Evolutionary conservation across 2,797 vertebrate species (phyloP), one percentile per base, ranked within the genome.

Genomic region (Anniella stebbinsi): DNA sequence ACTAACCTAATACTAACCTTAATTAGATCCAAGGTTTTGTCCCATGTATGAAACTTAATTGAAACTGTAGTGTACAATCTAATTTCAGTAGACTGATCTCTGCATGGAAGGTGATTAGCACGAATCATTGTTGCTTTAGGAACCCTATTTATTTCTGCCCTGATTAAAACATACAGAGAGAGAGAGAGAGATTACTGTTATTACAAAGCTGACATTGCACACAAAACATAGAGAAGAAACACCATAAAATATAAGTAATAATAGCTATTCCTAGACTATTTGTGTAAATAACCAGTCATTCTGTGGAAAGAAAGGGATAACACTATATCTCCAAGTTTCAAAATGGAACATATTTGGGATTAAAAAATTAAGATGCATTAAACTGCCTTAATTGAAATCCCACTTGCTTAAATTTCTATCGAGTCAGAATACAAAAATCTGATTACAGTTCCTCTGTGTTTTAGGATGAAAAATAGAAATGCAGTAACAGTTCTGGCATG

Each of bases 381-480:
- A 82, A 76, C 28, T 66, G n/a, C 45, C 25, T 88, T 93, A 88
- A 91, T 84, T 93, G 25, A 88, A 89, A 92, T 84, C 12, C 23
- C 67, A 1, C n/a, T 88, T 69, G 15, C 48, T 21, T 60, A 69
- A 48, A 3, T 90, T 89, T 41, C 4, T 91, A 13, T 21, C 41
- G 91, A 90, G 82, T 81, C 84, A 72, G 10, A 93, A 3, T 63
- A 78, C 73, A 84, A 84, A 69, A 77, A 69, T 57, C 57, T 84
- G 57, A 89, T 89, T 89, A 84, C 76, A 45, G 13, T 84, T 88
- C 51, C 25, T 82, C 30, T 28, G 57, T 88, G 48, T 5, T 30
- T 88, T 12, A 57, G 89, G 57, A 30, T 60, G 38, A 87, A 66
- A 72, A 84, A 86, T 54, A 66, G 54, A 45, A 36, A 83, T 1